Base-by-base conservation (phyloP, 2,113 vertebrate genomes). In the Sinocyclocheilus anophthalmus region DNA sequence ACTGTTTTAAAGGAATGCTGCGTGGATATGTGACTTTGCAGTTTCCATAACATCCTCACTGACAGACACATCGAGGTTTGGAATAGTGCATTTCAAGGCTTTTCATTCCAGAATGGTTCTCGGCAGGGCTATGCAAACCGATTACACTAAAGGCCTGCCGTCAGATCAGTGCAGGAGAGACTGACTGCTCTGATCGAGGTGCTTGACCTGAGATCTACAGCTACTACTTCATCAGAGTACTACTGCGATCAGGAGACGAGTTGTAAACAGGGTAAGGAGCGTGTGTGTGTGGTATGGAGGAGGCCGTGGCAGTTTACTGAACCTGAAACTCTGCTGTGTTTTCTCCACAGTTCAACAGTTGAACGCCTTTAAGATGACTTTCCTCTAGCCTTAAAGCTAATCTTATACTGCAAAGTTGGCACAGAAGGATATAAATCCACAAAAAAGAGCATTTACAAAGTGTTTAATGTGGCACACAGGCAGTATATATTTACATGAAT, bases 131-230 rank as follows among this genome's bases (percentile, higher is more conserved):
- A 20, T 2, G 39, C 33, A 61, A 81, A 63, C 37, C 57, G 22
- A 63, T 81, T 81, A 42, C 12, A 7, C 57, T 24, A 24, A 81
- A 81, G 37, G 57, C 78, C 1, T 81, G 59, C 57, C 0, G 59
- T 63, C 78, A 63, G 78, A 80, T 80, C 37, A 63, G 0, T 78
- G 57, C 20, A 33, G 55, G 4, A 79, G 55, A 79, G 55, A 39
- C 53, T 6, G 9, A 20, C 7, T 26, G 16, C 57, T 59, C 77
- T 37, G 55, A 57, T 59, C 20, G 11, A 61, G 77, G 20, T 61
- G 77, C 77, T 79, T 79, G 42, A 79, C 55, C 55, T 79, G 77
- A 79, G 30, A 61, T 79, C 77, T 59, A 42, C 33, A 61, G 18
- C 55, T 79, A 12, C 11, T 79, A 5, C 33, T 39, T 79, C 26